phyloP scores from a whole-genome alignment of 2,888 invertebrate genomes.

The Plemyria rubiginata region DNA sequence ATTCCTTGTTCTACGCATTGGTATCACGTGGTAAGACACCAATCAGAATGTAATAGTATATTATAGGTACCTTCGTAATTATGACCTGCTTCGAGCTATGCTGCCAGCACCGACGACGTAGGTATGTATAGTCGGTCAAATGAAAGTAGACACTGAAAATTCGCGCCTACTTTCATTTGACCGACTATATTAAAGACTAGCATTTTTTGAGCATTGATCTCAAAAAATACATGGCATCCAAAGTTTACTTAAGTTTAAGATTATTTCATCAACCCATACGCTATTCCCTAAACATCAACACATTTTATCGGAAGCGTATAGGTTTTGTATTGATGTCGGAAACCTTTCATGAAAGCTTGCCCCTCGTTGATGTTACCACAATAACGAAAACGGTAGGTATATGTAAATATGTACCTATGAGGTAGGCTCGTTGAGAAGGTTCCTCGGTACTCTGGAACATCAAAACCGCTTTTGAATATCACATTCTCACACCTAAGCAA shows the following conservation, averaged over 20 bases:
- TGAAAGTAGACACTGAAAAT: no score
- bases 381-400: constrained; percentile 61
- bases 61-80: no score
- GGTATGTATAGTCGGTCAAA: no score
- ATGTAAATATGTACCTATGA: constrained; percentile 55
- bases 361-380: constrained; percentile 57
- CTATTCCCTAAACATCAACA: constrained; percentile 19
- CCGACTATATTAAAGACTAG: no score
- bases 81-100: no score
- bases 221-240: not conserved
- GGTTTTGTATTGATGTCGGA: constrained; percentile 51
- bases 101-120: no score
- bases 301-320: constrained; percentile 49
- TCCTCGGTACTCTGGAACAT: constrained; percentile 49
- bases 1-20: no score
- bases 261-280: constrained; percentile 15
- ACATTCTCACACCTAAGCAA: constrained; percentile 43
- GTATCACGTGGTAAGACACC: no score
- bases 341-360: constrained; percentile 52
- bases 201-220: not conserved
- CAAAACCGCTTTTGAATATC: constrained; percentile 47
- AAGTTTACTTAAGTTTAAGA: constrained; percentile 6
- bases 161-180: no score
- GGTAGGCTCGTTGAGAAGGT: constrained; percentile 54
- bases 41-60: no score